These are phyloP conservation scores for Zaprionus lineosus DNA, from an alignment of 2,888 invertebrate genomes.

Conservation along the genomic window DNA sequence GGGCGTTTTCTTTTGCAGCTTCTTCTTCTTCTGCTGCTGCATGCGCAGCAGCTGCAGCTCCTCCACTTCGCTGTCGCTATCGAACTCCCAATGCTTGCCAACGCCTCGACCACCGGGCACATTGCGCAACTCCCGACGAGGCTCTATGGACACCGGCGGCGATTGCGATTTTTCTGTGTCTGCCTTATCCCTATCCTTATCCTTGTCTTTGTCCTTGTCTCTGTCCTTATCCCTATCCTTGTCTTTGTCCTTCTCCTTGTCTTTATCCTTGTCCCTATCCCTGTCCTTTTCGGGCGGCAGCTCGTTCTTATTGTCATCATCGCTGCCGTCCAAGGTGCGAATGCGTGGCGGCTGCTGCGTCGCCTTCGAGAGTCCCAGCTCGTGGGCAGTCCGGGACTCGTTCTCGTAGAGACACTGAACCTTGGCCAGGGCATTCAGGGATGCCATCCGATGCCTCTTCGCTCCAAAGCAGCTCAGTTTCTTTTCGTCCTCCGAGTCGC, in stretches of 20 bases:
- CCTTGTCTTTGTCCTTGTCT: slow-evolving; percentile 10
- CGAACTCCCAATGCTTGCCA: slow-evolving; percentile 93
- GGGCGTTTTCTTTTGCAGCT: slow-evolving; percentile 49
- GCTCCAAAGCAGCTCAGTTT: slow-evolving; percentile 85
- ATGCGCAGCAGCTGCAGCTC: slow-evolving; percentile 76
- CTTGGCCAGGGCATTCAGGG: slow-evolving; percentile 93
- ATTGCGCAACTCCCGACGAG: slow-evolving; percentile 86
- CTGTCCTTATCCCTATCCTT: slow-evolving; percentile 39
- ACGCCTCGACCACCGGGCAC: slow-evolving; percentile 91
- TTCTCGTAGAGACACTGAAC: slow-evolving; percentile 96
- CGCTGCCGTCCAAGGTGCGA: slow-evolving; percentile 81
- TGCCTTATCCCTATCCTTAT: slow-evolving; percentile 32
- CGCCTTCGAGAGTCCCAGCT: slow-evolving; percentile 84
- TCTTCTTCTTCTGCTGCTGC: slow-evolving; percentile 72
- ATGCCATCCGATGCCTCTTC: slow-evolving; percentile 93
- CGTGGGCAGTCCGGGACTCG: slow-evolving; percentile 89
- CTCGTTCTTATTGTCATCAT: slow-evolving; percentile 83
- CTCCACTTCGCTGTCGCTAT: slow-evolving; percentile 82
- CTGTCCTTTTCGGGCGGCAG: slow-evolving; percentile 19
- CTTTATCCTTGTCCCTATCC: slow-evolving; percentile 31
- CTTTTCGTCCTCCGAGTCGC: slow-evolving; percentile 80
- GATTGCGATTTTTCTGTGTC: slow-evolving; percentile 4
- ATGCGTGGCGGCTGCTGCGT: slow-evolving; percentile 83
- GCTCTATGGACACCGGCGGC: slow-evolving; percentile 57
- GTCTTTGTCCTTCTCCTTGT: slow-evolving; percentile 13